Evolutionary conservation across 1,140 invertebrate species (phyloP).

Genomic region (Drosophila hydei): DNA sequence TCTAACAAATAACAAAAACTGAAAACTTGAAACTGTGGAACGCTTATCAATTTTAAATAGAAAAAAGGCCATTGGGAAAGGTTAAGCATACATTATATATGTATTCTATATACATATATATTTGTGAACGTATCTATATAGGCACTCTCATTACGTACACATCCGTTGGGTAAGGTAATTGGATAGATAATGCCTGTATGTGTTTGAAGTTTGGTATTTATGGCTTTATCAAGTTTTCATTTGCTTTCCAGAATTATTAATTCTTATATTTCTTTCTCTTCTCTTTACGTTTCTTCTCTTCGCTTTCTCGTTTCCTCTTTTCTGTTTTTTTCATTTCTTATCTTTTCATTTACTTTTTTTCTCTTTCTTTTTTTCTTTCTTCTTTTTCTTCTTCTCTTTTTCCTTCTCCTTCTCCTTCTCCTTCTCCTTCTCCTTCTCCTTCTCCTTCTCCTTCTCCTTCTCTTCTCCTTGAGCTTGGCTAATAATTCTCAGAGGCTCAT

Average conservation of each 20-base stretch:
- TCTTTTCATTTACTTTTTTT: too few relatives aligned
- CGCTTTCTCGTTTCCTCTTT: too few relatives aligned
- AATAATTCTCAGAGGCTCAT: too few relatives aligned
- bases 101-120: conserved; percentile 29
- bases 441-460: too few relatives aligned
- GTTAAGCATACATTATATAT: conserved; percentile 44
- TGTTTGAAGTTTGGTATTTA: neutral
- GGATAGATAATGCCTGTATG: neutral
- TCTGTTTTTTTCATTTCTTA: too few relatives aligned
- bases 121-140: neutral
- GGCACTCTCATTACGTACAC: conserved; percentile 9
- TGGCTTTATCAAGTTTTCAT: neutral
- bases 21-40: conserved; percentile 50
- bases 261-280: too few relatives aligned
- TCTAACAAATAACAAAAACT: conserved; percentile 38
- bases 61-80: conserved; percentile 66
- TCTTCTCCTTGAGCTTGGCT: too few relatives aligned
- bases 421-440: too few relatives aligned
- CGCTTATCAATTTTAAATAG: conserved; percentile 60
- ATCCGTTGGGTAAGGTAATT: conserved; percentile 30
- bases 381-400: too few relatives aligned
- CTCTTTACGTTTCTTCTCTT: too few relatives aligned
- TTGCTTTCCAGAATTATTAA: neutral
- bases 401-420: too few relatives aligned
- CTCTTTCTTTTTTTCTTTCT: too few relatives aligned